phyloP scores from a whole-genome alignment of 2,888 invertebrate species.

The Subacronicta megacephala region DNA sequence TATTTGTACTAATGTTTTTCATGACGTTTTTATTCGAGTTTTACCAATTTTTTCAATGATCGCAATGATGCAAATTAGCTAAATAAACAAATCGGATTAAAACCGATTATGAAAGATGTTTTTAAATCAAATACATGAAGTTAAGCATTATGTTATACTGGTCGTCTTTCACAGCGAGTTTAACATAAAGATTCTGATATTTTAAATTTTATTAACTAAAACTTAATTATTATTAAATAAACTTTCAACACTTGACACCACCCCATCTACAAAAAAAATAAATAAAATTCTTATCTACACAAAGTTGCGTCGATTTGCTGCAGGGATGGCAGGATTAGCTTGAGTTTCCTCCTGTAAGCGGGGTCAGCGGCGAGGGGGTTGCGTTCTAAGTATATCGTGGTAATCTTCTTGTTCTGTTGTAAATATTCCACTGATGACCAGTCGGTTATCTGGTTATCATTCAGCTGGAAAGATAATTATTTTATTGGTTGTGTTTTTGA shows the following conservation, averaged over 20 bases:
- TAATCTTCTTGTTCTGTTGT: conserved; percentile 90
- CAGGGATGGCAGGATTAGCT: conserved; percentile 95
- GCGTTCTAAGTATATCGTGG: conserved; percentile 97
- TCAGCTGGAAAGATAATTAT: conserved; percentile 90
- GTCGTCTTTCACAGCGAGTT: background rate
- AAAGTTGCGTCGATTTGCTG: conserved; percentile 98
- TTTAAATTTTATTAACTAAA: background rate
- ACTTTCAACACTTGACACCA: conserved; percentile 26
- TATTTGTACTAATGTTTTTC: too few relatives aligned
- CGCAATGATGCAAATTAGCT: too few relatives aligned
- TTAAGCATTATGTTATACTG: background rate
- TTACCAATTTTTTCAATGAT: too few relatives aligned
- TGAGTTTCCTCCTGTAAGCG: conserved; percentile 97
- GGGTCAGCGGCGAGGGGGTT: conserved; percentile 96
- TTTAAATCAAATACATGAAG: too few relatives aligned
- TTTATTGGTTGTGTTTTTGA: background rate
- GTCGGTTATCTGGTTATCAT: conserved; percentile 95
- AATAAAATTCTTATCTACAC: conserved; percentile 90
- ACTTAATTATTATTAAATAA: background rate
- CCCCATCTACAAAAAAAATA: conserved; percentile 32
- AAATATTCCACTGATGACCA: conserved; percentile 96
- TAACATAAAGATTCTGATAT: too few relatives aligned
- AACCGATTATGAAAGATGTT: too few relatives aligned
- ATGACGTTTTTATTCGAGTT: background rate
- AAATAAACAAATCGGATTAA: too few relatives aligned